These are phyloP conservation scores for Oasisia sp. DNA, from an alignment of 2,888 invertebrate genomes.

Conservation along the genomic window DNA sequence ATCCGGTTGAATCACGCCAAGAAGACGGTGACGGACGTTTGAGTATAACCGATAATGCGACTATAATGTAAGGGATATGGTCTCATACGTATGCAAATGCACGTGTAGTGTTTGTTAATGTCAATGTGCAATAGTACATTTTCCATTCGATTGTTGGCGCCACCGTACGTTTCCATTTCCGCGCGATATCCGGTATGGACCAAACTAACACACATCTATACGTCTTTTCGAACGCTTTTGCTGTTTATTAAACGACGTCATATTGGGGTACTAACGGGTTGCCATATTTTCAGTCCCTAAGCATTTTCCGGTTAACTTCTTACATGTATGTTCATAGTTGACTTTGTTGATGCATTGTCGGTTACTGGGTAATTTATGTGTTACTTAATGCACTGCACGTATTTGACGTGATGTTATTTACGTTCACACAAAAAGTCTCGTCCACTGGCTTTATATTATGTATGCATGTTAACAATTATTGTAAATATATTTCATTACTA, in stretches of 20 bases:
- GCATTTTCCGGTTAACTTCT: neutral
- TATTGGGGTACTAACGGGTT: neutral
- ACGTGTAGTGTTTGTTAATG: too few species aligned
- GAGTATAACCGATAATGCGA: neutral
- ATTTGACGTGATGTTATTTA: neutral
- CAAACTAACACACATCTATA: too few species aligned
- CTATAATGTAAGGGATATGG: too few species aligned
- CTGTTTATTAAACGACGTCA: neutral
- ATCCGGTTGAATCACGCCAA: slow-evolving; percentile 31
- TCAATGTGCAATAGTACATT: too few species aligned
- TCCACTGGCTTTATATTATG: neutral
- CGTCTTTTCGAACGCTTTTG: neutral
- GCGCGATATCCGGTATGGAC: too few species aligned
- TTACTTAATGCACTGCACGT: neutral
- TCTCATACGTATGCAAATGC: too few species aligned
- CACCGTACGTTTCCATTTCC: too few species aligned
- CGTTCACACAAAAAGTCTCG: neutral
- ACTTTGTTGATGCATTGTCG: neutral
- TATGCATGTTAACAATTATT: neutral
- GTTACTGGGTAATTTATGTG: neutral
- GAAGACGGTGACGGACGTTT: slow-evolving; percentile 26
- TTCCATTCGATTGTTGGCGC: too few species aligned
- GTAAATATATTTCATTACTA: neutral
- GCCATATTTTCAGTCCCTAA: neutral
- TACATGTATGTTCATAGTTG: neutral